Conservation (phyloP, 2,888 invertebrate species). For the Sphaerophoria rueppellii region DNA sequence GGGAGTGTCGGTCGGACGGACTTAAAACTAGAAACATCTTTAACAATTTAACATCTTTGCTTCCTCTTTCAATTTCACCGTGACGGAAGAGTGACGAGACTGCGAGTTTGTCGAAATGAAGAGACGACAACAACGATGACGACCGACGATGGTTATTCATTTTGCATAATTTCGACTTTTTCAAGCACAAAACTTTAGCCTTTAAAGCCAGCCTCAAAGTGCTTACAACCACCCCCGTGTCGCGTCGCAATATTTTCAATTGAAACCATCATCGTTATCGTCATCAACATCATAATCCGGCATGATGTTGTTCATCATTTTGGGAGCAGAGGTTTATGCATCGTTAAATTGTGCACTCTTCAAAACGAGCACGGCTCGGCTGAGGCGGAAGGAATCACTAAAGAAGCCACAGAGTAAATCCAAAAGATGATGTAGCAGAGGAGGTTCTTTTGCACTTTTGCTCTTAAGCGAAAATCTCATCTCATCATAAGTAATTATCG, state of each 20-base stretch:
- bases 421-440: not conserved
- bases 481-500: slow-evolving; percentile 30
- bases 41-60: slow-evolving; percentile 1
- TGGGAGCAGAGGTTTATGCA: slow-evolving; percentile 20
- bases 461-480: slow-evolving; percentile 20
- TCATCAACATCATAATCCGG: slow-evolving; percentile 3
- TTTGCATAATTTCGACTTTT: slow-evolving; percentile 32
- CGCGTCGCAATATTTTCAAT: slow-evolving; percentile 7
- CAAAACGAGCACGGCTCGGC: not conserved
- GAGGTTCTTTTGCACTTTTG: not conserved
- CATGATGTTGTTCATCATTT: slow-evolving; percentile 9
- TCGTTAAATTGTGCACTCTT: slow-evolving; percentile 36
- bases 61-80: not conserved
- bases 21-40: slow-evolving; percentile 23
- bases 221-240: too few relatives aligned
- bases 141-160: slow-evolving; percentile 28
- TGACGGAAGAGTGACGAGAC: not conserved
- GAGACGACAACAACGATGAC: not conserved
- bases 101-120: not conserved
- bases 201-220: not conserved
- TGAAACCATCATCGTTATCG: slow-evolving; percentile 24
- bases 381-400: not conserved
- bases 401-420: slow-evolving; percentile 7
- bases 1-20: not conserved
- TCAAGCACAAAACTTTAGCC: slow-evolving; percentile 23